Percentiles rank a stretch among this genome's conserved stretches.
phyloP scores from a whole-genome alignment of 2,113 vertebrate species.

The Sphaerodactylus townsendi region DNA sequence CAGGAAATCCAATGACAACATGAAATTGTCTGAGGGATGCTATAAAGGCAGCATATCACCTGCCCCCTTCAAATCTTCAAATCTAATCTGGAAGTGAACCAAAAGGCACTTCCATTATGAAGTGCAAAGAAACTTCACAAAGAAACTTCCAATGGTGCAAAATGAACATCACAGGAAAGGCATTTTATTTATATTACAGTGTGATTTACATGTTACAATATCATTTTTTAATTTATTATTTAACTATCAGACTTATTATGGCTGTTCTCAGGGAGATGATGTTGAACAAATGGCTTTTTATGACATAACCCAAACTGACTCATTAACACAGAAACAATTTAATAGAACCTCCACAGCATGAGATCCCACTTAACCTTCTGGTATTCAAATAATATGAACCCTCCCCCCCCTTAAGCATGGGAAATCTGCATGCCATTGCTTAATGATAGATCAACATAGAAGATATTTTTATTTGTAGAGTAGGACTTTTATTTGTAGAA shows the following conservation, averaged over 20 bases:
- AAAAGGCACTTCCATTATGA: neutral
- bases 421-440: too few species aligned
- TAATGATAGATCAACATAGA: too few species aligned
- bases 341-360: conserved; percentile 68
- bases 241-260: conserved; percentile 59
- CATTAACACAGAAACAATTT: conserved; percentile 76
- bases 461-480: too few species aligned
- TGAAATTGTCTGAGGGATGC: neutral
- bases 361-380: conserved; percentile 67
- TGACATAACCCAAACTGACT: conserved; percentile 73
- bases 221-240: conserved; percentile 64
- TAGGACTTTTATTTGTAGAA: too few species aligned
- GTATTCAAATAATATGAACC: conserved; percentile 45
- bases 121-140: conserved; percentile 49
- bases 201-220: conserved; percentile 58
- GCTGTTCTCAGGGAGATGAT: conserved; percentile 56
- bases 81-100: too few species aligned
- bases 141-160: conserved; percentile 44
- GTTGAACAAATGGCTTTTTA: conserved; percentile 74
- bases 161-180: conserved; percentile 26
- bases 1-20: neutral
- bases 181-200: conserved; percentile 39
- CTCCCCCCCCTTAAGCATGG: too few species aligned
- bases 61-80: too few species aligned
- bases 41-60: too few species aligned